Percentiles rank a stretch among this genome's conserved stretches.
Evolutionary conservation across 2,888 invertebrate species (phyloP).

Genomic region (Drosophila lacicola): DNA sequence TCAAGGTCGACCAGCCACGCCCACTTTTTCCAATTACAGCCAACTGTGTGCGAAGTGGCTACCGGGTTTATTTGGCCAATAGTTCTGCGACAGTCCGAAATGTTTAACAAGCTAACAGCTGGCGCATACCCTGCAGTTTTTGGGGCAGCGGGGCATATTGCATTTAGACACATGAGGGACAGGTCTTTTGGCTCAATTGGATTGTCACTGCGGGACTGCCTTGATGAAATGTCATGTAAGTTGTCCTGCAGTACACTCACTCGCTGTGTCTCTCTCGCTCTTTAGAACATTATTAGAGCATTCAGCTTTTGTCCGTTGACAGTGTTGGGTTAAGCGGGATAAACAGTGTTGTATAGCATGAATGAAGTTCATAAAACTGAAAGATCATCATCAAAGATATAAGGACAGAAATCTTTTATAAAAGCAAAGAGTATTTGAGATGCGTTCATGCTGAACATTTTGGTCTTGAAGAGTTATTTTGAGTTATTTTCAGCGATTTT

Average conservation of each 20-base stretch:
- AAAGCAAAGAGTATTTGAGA: conserved; percentile 24
- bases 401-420: background rate
- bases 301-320: too few relatives aligned
- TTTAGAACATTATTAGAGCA: too few relatives aligned
- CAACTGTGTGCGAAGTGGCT: background rate
- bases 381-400: too few relatives aligned
- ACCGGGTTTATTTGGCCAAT: conserved; percentile 2
- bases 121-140: background rate
- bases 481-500: conserved; percentile 31
- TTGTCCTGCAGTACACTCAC: too few relatives aligned
- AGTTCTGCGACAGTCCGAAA: background rate
- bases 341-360: too few relatives aligned
- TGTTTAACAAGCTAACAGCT: conserved; percentile 6
- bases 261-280: too few relatives aligned
- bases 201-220: too few relatives aligned
- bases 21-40: conserved; percentile 12
- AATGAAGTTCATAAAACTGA: too few relatives aligned
- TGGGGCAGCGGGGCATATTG: background rate
- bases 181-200: too few relatives aligned
- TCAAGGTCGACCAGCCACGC: conserved; percentile 49
- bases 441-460: background rate
- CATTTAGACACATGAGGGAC: too few relatives aligned
- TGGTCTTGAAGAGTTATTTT: conserved; percentile 7
- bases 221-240: too few relatives aligned
- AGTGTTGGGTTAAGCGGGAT: too few relatives aligned